These are phyloP conservation scores for Clamator glandarius DNA, from an alignment of 2,797 vertebrate genomes.

Conservation along the genomic window DNA sequence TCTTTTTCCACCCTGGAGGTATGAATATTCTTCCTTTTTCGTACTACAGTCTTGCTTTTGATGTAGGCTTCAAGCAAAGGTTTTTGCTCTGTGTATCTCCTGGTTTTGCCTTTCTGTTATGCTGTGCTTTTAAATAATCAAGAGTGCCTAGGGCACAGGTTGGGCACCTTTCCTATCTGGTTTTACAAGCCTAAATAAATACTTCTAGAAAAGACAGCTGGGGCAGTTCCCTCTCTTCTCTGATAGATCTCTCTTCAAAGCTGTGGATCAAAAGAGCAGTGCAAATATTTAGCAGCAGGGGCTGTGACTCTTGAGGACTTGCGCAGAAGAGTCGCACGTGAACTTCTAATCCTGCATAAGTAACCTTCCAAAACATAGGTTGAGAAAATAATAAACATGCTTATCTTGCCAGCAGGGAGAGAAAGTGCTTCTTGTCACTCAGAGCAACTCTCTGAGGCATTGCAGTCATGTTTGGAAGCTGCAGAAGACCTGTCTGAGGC, in stretches of 20 bases:
- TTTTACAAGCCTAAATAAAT: constrained; percentile 38
- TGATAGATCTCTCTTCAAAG: constrained; percentile 52
- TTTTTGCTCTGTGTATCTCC: not conserved
- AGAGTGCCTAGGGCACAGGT: not conserved
- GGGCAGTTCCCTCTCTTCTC: not conserved
- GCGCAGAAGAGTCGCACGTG: not conserved
- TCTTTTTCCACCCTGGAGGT: not conserved
- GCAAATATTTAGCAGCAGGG: constrained; percentile 27
- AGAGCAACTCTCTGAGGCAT: not conserved
- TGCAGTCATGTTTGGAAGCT: not conserved
- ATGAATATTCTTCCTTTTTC: not conserved
- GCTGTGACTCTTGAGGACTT: constrained; percentile 1
- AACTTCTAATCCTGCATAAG: constrained; percentile 32
- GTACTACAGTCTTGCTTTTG: not conserved
- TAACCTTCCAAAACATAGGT: constrained; percentile 14
- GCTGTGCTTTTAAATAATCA: constrained; percentile 14
- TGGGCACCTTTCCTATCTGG: constrained; percentile 11
- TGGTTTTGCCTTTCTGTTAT: constrained; percentile 26
- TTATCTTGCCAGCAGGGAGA: constrained; percentile 12
- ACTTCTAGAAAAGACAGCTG: constrained; percentile 6
- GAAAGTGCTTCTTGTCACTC: not conserved
- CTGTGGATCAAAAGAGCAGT: constrained; percentile 23
- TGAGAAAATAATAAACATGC: constrained; percentile 38
- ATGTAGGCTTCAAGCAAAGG: not conserved
- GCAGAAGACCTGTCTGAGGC: not conserved